Percentiles rank a stretch among this genome's conserved stretches.
These are phyloP conservation scores for Phalacrocorax aristotelis DNA, from an alignment of 2,113 vertebrate species.

Conservation along the genomic window DNA sequence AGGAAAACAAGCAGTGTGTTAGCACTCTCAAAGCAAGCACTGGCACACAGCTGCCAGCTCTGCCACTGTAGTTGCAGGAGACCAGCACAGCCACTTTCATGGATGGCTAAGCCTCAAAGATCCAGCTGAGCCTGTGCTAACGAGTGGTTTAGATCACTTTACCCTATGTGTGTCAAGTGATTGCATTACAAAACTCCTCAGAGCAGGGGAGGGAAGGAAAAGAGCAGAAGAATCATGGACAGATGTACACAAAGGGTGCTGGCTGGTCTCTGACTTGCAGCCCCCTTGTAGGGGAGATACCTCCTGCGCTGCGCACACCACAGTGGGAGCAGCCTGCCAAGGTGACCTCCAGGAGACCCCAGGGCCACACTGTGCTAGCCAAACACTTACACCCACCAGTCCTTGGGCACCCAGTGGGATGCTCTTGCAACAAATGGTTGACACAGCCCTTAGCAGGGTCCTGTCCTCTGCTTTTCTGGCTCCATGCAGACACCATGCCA, in stretches of 20 bases:
- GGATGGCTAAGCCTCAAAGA: not conserved
- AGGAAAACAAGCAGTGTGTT: not conserved
- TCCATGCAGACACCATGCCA: not conserved
- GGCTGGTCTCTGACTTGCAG: not conserved
- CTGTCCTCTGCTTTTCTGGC: not conserved
- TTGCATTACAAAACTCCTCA: accelerated
- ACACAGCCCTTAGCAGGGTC: not conserved
- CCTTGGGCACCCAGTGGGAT: not conserved
- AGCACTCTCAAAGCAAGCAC: not conserved
- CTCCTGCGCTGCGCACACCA: not conserved
- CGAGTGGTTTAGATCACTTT: not conserved
- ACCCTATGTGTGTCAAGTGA: not conserved
- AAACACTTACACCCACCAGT: not conserved
- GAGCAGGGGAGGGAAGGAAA: not conserved
- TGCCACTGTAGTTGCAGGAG: not conserved
- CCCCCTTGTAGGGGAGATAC: not conserved
- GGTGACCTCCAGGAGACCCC: not conserved
- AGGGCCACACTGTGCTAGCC: not conserved
- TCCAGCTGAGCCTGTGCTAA: not conserved
- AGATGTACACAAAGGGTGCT: not conserved
- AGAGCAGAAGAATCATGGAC: not conserved
- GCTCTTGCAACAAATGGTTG: not conserved
- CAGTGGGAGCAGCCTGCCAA: not conserved
- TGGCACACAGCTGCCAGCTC: not conserved
- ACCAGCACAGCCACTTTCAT: accelerated